Base-by-base conservation (phyloP, 2,888 invertebrate species). In the Drosophila testacea region DNA sequence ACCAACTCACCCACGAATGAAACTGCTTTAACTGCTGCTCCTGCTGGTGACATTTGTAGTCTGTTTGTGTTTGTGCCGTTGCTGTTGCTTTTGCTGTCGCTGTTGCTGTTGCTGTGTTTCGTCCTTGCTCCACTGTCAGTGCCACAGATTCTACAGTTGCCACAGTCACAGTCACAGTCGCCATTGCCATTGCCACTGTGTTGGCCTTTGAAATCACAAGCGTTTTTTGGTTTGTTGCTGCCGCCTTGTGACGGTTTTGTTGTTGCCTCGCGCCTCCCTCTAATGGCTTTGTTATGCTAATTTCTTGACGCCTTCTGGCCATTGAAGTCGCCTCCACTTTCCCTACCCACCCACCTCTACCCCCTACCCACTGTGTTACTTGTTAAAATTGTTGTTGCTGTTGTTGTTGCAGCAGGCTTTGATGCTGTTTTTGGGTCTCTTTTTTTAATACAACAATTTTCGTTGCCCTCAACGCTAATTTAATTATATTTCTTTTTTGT, bases 211-310 rank as follows among this genome's bases (percentile, higher is more conserved):
- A 84, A 84, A 86, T 86, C 81, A 81, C 61, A 77, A 75, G 63
- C 85, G 67, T 44, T 34, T 54, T 51, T 48, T 51, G 51, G 30
- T 41, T 67, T 42, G 51, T 16, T 50, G 32, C 59, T 34, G 44
- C 47, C 47, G 44, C 48, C 48, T 48, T 30, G 36, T 36, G 36
- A 13, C 38, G n/a, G 13, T n/a, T 44, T 41, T 22, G 39, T 32
- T 59, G 54, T 7, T 42, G 11, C 44, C 68, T 48, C 47, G 47
- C 61, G 62, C 62, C 73, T 57, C 66, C 46, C 60, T 42, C 73
- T 74, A 77, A 87, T 87, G 79, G 75, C 81, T 85, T 81, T 85
- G 85, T 88, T 81, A 88, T 86, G 86, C 85, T 85, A 87, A 86
- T 86, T 85, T 84, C 72, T 69, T 76, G 73, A 81, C 83, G 85